Base-by-base conservation (phyloP, 2,888 invertebrate species). In the Cephonodes hylas region DNA sequence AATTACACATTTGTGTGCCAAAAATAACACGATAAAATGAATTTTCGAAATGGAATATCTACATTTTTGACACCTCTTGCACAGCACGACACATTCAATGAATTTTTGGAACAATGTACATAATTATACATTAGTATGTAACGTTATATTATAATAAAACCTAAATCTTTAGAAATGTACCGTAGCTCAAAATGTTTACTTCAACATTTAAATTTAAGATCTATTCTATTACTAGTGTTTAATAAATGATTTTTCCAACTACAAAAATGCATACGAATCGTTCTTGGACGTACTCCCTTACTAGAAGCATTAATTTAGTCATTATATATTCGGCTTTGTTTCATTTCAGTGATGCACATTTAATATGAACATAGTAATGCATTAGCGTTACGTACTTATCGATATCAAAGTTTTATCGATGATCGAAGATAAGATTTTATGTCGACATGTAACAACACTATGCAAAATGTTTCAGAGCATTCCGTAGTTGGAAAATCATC, bases 31-130 rank as follows among this genome's bases (percentile, higher is more conserved):
- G 7, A 27, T 22, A 70, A 72, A 69, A 62, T 60, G 67, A 73
- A 69, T 69, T 69, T 68, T 71, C 63, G 59, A 58, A 64, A 66
- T 63, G 67, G 63, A 63, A 63, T 71, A 65, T 63, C 38, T 66
- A 64, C 70, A 67, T 70, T 71, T 75, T 75, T 65, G 61, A 76
- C 72, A 68, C 73, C 76, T 75, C 71, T 66, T 74, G 75, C 79
- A 76, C 81, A 72, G 65, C 81, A 72, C 65, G 69, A 75, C 75
- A 79, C 76, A 62, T 72, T 76, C 77, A 76, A 74, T 78, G 67
- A 76, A 83, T 76, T 89, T 89, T 89, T 89, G 88, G 87, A 89
- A 77, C 86, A 81, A 85, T 89, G 90, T 90, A 89, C 88, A 90
- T 89, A 88, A 81, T 74, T 88, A 88, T 86, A 86, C 75, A 82